A percentile compares a stretch with the other conserved stretches of the same genome.
These are phyloP conservation scores for Echinarachnius parma DNA, from an alignment of 53 echinoderm and acorn worm genomes.

Conservation along the genomic window DNA sequence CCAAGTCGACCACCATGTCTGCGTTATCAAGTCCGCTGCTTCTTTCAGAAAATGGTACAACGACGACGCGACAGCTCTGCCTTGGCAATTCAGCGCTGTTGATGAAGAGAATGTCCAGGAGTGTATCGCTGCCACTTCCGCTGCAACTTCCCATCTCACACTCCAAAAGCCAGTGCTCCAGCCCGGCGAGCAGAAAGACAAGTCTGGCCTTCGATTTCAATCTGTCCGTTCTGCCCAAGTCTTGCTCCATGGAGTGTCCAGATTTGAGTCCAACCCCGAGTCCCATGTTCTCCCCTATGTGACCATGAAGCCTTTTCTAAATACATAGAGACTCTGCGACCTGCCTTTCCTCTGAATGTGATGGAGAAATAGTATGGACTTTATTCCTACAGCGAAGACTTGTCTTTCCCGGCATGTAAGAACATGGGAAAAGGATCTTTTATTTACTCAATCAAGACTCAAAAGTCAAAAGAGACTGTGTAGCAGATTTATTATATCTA, in stretches of 20 bases:
- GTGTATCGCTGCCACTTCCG: conserved; percentile 38
- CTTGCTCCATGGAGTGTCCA: conserved; percentile 25
- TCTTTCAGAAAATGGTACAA: not conserved
- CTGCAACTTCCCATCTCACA: not conserved
- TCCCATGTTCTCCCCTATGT: conserved; percentile 27
- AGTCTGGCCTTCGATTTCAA: conserved; percentile 26
- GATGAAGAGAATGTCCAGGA: conserved; percentile 46
- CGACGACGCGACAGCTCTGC: conserved; percentile 16
- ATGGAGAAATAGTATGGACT: no score
- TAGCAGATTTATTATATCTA: no score
- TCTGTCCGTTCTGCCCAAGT: conserved; percentile 26
- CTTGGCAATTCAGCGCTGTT: conserved; percentile 22
- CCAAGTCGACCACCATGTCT: not conserved
- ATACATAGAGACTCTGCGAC: no score
- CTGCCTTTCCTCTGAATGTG: no score
- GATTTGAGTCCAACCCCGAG: conserved; percentile 30
- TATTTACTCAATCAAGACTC: no score
- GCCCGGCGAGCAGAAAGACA: conserved; percentile 1
- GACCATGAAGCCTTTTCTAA: no score
- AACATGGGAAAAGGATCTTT: no score
- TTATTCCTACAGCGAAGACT: no score
- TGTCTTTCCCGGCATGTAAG: no score
- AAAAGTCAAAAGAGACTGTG: no score
- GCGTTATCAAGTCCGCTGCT: not conserved
- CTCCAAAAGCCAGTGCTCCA: not conserved